These are phyloP conservation scores for Periplaneta americana DNA, from an alignment of 1,140 invertebrate genomes.

Conservation along the genomic window DNA sequence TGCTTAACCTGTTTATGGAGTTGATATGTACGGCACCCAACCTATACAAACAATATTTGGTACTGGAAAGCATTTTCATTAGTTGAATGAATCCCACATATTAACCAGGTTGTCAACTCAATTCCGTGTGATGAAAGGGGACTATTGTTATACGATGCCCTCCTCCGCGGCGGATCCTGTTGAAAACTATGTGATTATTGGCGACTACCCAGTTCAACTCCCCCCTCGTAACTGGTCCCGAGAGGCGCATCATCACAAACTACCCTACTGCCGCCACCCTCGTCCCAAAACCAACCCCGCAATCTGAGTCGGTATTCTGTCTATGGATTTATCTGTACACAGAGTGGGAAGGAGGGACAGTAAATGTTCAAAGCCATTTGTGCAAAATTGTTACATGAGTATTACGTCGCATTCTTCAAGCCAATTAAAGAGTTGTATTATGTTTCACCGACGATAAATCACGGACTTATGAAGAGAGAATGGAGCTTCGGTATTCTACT, in stretches of 20 bases:
- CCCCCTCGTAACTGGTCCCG: neutral
- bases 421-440: neutral
- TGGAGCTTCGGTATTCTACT: too few relatives aligned
- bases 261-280: neutral
- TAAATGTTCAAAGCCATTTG: neutral
- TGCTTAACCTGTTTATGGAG: neutral
- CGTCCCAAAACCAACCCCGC: neutral
- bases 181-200: neutral
- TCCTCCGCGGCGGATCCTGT: neutral
- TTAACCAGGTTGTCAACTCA: neutral
- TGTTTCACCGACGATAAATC: too few relatives aligned
- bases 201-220: neutral
- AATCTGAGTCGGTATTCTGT: neutral
- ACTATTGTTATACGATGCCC: neutral
- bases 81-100: neutral
- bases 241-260: neutral
- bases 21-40: neutral
- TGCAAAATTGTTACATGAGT: neutral
- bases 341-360: neutral
- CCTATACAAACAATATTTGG: neutral
- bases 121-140: neutral
- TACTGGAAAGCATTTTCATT: neutral
- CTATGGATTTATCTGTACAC: neutral
- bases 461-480: too few relatives aligned
- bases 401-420: neutral